Conservation (phyloP, 64 coral and sea anemone genomes). For the Orbicella faveolata region DNA sequence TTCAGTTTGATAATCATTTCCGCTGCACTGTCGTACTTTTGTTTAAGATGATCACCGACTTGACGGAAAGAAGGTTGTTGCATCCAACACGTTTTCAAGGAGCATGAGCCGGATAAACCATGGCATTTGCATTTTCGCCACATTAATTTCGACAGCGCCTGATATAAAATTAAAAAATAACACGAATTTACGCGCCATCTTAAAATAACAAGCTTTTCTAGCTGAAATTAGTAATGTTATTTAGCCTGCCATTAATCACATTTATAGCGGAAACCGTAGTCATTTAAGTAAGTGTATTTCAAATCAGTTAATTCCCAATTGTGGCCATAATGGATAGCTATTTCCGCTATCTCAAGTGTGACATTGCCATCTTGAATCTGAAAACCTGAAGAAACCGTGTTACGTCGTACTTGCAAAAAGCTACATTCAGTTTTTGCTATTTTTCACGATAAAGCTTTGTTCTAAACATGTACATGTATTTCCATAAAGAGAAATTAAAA, state of each 20-base stretch:
- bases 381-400: too few species aligned
- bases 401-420: neutral
- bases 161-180: neutral
- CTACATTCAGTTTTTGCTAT: neutral
- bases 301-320: too few species aligned
- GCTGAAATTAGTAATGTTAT: too few species aligned
- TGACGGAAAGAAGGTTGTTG: constrained; percentile 86
- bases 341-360: too few species aligned
- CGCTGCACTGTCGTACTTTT: constrained; percentile 72
- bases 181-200: neutral
- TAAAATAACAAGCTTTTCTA: neutral
- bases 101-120: constrained; percentile 87
- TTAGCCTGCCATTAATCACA: too few species aligned
- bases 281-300: too few species aligned
- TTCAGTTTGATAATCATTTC: constrained; percentile 84
- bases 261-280: too few species aligned
- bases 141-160: constrained; percentile 69
- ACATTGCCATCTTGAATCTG: too few species aligned
- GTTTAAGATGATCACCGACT: constrained; percentile 71
- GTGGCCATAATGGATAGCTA: too few species aligned
- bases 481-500: too few species aligned
- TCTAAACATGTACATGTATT: too few species aligned
- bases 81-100: constrained; percentile 95
- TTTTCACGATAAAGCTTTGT: too few species aligned
- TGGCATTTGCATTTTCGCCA: constrained; percentile 93